Base-by-base conservation (phyloP, 2,888 invertebrate species). In the Tenthredo amoena region DNA sequence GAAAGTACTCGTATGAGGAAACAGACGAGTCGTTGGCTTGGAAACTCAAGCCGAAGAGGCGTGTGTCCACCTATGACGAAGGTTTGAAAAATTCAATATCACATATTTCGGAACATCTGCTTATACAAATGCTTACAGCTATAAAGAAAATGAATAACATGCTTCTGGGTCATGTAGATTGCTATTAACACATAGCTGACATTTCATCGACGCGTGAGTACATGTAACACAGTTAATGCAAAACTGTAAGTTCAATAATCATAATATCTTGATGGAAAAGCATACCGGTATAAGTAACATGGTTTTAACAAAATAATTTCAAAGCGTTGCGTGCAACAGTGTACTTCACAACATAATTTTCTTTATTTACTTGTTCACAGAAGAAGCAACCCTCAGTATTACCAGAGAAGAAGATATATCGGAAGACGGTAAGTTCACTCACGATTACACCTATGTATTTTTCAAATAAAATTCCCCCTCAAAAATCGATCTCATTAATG, bases 351-450 rank as follows among this genome's bases (percentile, higher is more conserved):
- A 68, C 0, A 68, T 40, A 77, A 58, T 76, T 79, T 40, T 84
- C 90, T 86, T 72, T 87, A 84, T 87, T 86, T 79, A 85, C 82
- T 85, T 72, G 26, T 89, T 94, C 93, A 83, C 95, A 97, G 97
- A 97, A 94, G 96, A 96, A 89, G 97, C 95, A 50, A 95, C 96
- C 18, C 95, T 97, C 91, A 96, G 96, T 91, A 96, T 97, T 88
- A 95, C 96, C 15, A 95, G 95, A 90, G 96, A 96, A 94, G 95
- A 96, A 92, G 95, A 96, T 90, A 95, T 96, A 88, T 94, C 94
- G 89, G 95, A 95, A 94, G 94, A 93, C 93, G 94, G 94, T 94
- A 91, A 86, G 88, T 86, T 81, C 58, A 85, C 76, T 62, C 43
- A 77, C 40, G 18, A 15, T 84, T 31, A 68, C 10, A 34, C 7